These are phyloP conservation scores for Tringa solitaria DNA, from an alignment of 2,113 vertebrate genomes.

Conservation along the genomic window DNA sequence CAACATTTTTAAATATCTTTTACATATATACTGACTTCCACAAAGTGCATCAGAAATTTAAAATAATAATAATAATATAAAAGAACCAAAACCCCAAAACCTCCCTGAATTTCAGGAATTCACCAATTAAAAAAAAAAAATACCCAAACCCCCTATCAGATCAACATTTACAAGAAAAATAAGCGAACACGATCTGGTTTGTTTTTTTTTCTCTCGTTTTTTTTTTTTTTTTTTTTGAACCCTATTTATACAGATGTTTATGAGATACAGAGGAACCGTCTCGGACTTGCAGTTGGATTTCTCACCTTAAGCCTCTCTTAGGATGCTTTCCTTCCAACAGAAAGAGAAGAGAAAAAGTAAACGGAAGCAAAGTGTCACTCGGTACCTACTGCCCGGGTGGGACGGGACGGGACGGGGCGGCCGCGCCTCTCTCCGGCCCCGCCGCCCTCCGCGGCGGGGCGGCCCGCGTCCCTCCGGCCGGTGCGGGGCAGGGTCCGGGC, in stretches of 20 bases:
- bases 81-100: constrained; percentile 4
- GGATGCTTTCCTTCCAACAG: constrained; percentile 66
- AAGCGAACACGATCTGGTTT: constrained; percentile 80
- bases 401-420: neutral
- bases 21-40: constrained; percentile 99
- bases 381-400: neutral
- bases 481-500: neutral
- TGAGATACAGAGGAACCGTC: constrained; percentile 75
- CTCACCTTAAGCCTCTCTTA: constrained; percentile 78
- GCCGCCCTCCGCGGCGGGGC: neutral
- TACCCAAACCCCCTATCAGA: constrained; percentile 68
- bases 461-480: neutral
- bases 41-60: constrained; percentile 99
- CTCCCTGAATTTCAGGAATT: constrained; percentile 98
- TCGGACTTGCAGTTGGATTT: constrained; percentile 67
- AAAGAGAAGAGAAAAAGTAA: neutral
- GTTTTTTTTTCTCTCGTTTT: neutral
- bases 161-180: constrained; percentile 91
- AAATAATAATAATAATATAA: constrained; percentile 68
- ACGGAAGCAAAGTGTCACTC: constrained; percentile 59
- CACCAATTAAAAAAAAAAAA: constrained; percentile 71
- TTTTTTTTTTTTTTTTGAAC: constrained; percentile 48
- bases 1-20: constrained; percentile 96
- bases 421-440: neutral
- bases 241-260: constrained; percentile 88